Percentiles rank a stretch among this genome's conserved stretches.
Conservation (phyloP, 2,888 invertebrate genomes). For the Cerastis leucographa region DNA sequence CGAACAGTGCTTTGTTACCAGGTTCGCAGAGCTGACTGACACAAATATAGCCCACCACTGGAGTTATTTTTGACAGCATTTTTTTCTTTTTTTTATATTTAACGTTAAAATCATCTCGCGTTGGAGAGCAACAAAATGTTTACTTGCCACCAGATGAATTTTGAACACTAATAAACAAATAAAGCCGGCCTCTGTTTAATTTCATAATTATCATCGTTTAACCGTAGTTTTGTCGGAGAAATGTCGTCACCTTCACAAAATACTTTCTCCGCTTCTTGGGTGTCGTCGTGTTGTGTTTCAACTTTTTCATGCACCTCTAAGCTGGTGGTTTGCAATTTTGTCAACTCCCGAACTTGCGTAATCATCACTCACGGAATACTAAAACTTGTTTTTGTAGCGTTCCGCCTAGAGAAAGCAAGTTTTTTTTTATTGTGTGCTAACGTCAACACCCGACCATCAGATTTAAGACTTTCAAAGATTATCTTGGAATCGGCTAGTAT, state of each 20-base stretch:
- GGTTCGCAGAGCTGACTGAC: conserved; percentile 72
- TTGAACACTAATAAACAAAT: conserved; percentile 53
- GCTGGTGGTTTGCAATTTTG: conserved; percentile 79
- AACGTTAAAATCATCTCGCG: conserved; percentile 69
- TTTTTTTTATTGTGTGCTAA: conserved; percentile 74
- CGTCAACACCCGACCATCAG: conserved; percentile 56
- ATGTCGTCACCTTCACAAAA: conserved; percentile 73
- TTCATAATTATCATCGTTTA: conserved; percentile 71
- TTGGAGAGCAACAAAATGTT: conserved; percentile 26
- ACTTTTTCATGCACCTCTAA: conserved; percentile 77
- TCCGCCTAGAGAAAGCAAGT: conserved; percentile 84
- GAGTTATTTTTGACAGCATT: conserved; percentile 77
- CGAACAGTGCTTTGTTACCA: conserved; percentile 70
- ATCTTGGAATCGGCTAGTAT: conserved; percentile 62
- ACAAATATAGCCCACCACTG: conserved; percentile 59
- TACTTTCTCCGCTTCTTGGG: conserved; percentile 82
- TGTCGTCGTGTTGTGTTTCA: conserved; percentile 77
- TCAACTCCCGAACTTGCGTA: conserved; percentile 83
- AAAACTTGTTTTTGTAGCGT: conserved; percentile 81
- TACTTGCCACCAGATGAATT: conserved; percentile 33
- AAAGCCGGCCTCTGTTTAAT: conserved; percentile 64
- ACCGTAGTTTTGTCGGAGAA: conserved; percentile 68
- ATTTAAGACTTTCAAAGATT: conserved; percentile 72
- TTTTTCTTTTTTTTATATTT: conserved; percentile 62
- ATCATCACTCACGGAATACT: conserved; percentile 77